phyloP scores from a whole-genome alignment of 1,140 invertebrate species.

The Drosophila repletoides region DNA sequence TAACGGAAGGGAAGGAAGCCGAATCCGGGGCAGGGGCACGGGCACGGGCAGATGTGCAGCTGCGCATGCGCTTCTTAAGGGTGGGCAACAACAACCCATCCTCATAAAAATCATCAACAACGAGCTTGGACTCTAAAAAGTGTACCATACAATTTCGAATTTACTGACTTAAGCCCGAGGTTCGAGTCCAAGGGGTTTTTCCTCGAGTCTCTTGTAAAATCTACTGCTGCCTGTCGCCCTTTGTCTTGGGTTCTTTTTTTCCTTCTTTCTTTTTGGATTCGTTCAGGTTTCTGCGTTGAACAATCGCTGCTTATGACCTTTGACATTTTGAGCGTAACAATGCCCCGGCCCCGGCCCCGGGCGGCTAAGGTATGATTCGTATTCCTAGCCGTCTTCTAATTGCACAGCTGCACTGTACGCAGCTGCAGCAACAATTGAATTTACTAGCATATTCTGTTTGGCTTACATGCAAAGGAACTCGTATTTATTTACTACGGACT shows the following conservation, averaged over 20 bases:
- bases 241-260: conserved; percentile 50
- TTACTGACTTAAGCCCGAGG: conserved; percentile 3
- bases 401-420: conserved; percentile 44
- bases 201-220: conserved; percentile 32
- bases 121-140: conserved; percentile 16
- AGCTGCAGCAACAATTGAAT: conserved; percentile 61
- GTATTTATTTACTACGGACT: conserved; percentile 1
- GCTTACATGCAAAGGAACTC: conserved; percentile 11
- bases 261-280: conserved; percentile 14
- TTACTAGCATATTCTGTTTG: too few relatives aligned
- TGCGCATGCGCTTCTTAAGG: conserved; percentile 66
- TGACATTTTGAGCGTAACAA: conserved; percentile 66
- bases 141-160: background rate
- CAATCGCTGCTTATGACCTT: conserved; percentile 66
- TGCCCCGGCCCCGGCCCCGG: conserved; percentile 47
- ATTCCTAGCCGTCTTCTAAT: conserved; percentile 14
- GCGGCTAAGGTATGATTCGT: conserved; percentile 34
- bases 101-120: background rate
- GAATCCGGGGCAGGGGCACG: background rate
- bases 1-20: conserved; percentile 36
- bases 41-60: conserved; percentile 45
- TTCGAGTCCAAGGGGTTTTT: conserved; percentile 15
- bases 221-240: conserved; percentile 34
- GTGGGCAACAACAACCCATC: conserved; percentile 33
- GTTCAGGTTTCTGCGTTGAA: conserved; percentile 33